Evolutionary conservation across 2,888 invertebrate genomes (phyloP).

Genomic region (Andrena flavipes): DNA sequence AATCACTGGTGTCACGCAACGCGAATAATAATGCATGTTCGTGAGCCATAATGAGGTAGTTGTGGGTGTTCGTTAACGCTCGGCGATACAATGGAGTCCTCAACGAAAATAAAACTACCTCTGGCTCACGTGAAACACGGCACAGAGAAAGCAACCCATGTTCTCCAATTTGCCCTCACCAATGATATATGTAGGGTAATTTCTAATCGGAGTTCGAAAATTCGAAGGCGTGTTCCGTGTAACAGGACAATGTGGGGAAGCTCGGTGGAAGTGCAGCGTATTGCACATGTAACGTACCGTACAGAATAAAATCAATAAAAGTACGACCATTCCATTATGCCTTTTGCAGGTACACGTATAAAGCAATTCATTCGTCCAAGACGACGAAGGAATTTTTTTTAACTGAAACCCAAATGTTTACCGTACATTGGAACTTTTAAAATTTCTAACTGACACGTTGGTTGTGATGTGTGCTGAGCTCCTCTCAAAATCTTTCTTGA

Average conservation of each 20-base stretch:
- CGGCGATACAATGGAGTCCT: constrained; percentile 31
- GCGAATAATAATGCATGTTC: constrained; percentile 39
- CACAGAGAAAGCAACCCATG: constrained; percentile 8
- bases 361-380: too few relatives aligned
- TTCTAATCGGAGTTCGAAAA: constrained; percentile 19
- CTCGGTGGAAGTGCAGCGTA: neutral
- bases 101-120: constrained; percentile 34
- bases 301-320: too few relatives aligned
- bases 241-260: neutral
- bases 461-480: too few relatives aligned
- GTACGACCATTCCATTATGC: too few relatives aligned
- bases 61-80: constrained; percentile 15
- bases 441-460: too few relatives aligned
- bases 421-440: too few relatives aligned
- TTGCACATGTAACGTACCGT: neutral
- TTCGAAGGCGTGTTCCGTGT: neutral
- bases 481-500: too few relatives aligned
- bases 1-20: constrained; percentile 36
- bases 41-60: constrained; percentile 7
- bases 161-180: constrained; percentile 41
- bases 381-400: too few relatives aligned
- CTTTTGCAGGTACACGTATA: too few relatives aligned
- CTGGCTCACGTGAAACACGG: constrained; percentile 26
- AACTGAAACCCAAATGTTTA: too few relatives aligned
- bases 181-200: constrained; percentile 27